Percentiles rank a stretch among this genome's conserved stretches.
phyloP scores from a whole-genome alignment of 2,113 vertebrate genomes.

The Pelmatolapia mariae region DNA sequence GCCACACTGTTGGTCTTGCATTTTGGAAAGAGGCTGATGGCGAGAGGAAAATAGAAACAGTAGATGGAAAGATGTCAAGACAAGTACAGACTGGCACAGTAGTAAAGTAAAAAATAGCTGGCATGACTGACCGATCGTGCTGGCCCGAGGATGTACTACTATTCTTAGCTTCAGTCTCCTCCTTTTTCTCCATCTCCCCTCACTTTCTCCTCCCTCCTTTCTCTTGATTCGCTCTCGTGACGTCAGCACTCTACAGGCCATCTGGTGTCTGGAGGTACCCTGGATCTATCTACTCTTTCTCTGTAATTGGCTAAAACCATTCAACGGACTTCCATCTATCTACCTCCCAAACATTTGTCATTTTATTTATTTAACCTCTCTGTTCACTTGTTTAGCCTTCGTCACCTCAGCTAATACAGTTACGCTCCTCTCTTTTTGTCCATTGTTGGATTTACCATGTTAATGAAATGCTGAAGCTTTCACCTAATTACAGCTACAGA shows the following conservation, averaged over 20 bases:
- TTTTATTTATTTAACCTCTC: constrained; percentile 7
- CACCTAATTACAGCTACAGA: not conserved
- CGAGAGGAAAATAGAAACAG: not conserved
- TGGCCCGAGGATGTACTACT: constrained; percentile 49
- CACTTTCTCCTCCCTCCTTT: not conserved
- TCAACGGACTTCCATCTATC: not conserved
- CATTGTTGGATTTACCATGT: not conserved
- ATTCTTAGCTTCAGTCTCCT: constrained; percentile 53
- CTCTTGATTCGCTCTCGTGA: constrained; percentile 16
- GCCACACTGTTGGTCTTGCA: not conserved
- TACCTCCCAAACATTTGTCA: not conserved
- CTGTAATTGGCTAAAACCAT: constrained; percentile 25
- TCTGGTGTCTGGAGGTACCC: constrained; percentile 38
- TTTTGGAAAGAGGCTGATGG: not conserved
- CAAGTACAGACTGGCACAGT: constrained; percentile 19
- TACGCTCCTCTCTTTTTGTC: not conserved
- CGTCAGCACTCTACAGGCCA: constrained; percentile 23
- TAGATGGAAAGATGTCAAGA: constrained; percentile 8
- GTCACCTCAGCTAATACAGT: not conserved
- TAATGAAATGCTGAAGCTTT: not conserved
- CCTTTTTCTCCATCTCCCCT: constrained; percentile 15
- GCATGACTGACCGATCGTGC: constrained; percentile 22
- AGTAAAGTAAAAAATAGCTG: constrained; percentile 53
- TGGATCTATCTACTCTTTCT: not conserved
- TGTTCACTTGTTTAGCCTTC: constrained; percentile 12